Evolutionary conservation across 2,797 vertebrate species (phyloP).

Genomic region (Spinus olivaceus): DNA sequence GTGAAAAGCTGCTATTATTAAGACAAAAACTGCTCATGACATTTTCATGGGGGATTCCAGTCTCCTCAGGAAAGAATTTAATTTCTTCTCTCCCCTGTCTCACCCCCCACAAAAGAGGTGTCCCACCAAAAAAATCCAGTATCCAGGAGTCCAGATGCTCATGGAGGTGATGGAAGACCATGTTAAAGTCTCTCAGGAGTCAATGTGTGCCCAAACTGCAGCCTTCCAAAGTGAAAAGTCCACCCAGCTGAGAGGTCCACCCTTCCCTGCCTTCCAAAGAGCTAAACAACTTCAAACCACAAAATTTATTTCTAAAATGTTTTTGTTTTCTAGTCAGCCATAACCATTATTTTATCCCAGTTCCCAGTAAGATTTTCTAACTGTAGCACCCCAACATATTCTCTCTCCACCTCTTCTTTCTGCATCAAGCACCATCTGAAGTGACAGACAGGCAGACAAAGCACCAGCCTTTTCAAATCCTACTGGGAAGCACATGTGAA

Average conservation of each 20-base stretch:
- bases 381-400: not conserved
- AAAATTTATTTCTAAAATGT: not conserved
- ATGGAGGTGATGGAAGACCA: not conserved
- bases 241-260: not conserved
- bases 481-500: not conserved
- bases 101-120: not conserved
- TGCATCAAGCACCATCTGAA: not conserved
- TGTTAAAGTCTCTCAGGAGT: not conserved
- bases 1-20: not conserved
- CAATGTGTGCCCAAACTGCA: not conserved
- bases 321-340: not conserved
- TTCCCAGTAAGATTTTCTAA: not conserved
- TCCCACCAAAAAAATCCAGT: not conserved
- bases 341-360: not conserved
- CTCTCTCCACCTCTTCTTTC: not conserved
- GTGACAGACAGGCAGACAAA: slow-evolving; percentile 43
- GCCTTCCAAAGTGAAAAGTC: not conserved
- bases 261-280: not conserved
- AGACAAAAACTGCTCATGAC: not conserved
- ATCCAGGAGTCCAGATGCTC: not conserved
- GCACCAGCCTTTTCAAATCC: slow-evolving; percentile 7
- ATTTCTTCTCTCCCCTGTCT: not conserved
- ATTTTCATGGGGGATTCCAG: not conserved
- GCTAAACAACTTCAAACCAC: not conserved
- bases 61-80: not conserved